phyloP scores from a whole-genome alignment of 2,888 invertebrate genomes.

The Ochropacha duplaris region DNA sequence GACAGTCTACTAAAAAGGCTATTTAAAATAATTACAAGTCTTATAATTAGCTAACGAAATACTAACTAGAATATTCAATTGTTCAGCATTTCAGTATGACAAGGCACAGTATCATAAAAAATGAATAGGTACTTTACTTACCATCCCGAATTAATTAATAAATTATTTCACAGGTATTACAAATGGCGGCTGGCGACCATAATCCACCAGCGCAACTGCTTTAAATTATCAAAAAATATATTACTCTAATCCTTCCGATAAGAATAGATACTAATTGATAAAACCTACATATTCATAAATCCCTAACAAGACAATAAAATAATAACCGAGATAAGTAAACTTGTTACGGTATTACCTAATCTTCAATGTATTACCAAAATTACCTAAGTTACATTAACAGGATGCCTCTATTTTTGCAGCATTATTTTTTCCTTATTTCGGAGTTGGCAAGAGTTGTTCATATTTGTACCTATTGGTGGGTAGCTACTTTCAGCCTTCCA shows the following conservation, averaged over 20 bases:
- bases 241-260: conserved; percentile 65
- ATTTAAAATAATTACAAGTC: too few species aligned
- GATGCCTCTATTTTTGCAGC: too few species aligned
- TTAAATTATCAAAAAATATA: conserved; percentile 49
- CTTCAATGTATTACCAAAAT: background rate
- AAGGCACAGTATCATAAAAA: background rate
- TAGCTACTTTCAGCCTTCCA: too few species aligned
- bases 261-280: conserved; percentile 53
- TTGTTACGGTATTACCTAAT: background rate
- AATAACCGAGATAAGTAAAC: conserved; percentile 3
- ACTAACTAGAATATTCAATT: too few species aligned
- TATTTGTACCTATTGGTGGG: too few species aligned
- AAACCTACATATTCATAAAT: conserved; percentile 34
- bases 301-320: conserved; percentile 12
- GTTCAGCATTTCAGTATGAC: too few species aligned
- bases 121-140: conserved; percentile 23
- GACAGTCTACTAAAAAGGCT: too few species aligned
- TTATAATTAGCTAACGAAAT: too few species aligned
- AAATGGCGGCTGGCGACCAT: conserved; percentile 52
- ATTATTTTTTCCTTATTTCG: too few species aligned
- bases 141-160: conserved; percentile 32
- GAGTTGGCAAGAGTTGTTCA: too few species aligned
- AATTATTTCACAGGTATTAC: conserved; percentile 18
- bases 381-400: background rate
- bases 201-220: conserved; percentile 64